These are phyloP conservation scores for Macropodus opercularis DNA, from an alignment of 2,797 vertebrate species.

Conservation along the genomic window DNA sequence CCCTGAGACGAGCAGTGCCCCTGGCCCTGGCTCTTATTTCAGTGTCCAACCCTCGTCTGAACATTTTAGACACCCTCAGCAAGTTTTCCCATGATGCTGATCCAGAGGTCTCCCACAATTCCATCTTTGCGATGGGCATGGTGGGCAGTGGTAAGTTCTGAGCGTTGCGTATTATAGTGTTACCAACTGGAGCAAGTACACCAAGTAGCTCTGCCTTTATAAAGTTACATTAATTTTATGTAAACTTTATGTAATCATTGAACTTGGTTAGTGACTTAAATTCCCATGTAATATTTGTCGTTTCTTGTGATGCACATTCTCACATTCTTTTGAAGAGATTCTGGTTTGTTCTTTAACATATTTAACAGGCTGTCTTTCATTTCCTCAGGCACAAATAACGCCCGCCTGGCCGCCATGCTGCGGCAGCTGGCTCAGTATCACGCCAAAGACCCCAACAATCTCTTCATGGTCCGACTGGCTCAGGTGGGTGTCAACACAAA, in stretches of 20 bases:
- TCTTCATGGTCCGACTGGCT: conserved; percentile 98
- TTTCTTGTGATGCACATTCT: conserved; percentile 1
- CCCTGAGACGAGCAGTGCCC: conserved; percentile 92
- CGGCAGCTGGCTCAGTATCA: conserved; percentile 97
- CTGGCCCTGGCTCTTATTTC: conserved; percentile 95
- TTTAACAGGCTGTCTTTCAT: conserved; percentile 17
- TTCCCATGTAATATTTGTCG: no score
- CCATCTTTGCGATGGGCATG: conserved; percentile 99
- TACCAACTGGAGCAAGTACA: neutral
- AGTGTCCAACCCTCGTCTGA: conserved; percentile 96
- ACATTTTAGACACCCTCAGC: conserved; percentile 97
- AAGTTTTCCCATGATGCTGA: conserved; percentile 98
- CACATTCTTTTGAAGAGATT: neutral
- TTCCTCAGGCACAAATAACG: conserved; percentile 93
- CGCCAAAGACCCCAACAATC: conserved; percentile 98
- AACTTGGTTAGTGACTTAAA: no score
- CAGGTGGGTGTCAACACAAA: conserved; percentile 83
- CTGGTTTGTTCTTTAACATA: conserved; percentile 1
- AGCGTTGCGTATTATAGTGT: neutral
- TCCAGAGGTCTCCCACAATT: conserved; percentile 97
- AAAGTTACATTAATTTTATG: no score
- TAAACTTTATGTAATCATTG: no score
- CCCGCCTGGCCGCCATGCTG: conserved; percentile 95
- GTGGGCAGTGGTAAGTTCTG: conserved; percentile 92
- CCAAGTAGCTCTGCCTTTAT: no score